Conservation (phyloP, 2,797 vertebrate species). For the Paratrypauchen microcephalus region DNA sequence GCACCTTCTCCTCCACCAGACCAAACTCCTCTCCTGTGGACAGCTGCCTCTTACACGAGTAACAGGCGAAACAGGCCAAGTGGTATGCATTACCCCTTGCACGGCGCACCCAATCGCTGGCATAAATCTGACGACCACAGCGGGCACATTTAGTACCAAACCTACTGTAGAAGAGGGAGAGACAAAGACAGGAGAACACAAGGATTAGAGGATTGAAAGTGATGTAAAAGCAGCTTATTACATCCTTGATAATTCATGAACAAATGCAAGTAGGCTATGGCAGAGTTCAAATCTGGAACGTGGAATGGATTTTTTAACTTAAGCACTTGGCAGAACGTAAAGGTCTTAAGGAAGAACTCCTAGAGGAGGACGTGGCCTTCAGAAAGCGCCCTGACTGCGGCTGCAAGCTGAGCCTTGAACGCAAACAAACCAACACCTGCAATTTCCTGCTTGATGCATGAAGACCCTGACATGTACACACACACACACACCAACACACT, state of each 20-base stretch:
- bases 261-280: constrained; percentile 5
- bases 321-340: constrained; percentile 47
- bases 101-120: constrained; percentile 98
- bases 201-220: constrained; percentile 22
- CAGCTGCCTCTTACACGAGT: constrained; percentile 96
- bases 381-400: constrained; percentile 51
- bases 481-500: constrained; percentile 39
- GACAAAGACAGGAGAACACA: constrained; percentile 17
- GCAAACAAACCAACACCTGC: constrained; percentile 79
- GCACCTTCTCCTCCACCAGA: constrained; percentile 96
- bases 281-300: constrained; percentile 14
- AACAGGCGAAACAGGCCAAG: constrained; percentile 97
- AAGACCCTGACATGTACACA: constrained; percentile 67
- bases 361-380: constrained; percentile 63
- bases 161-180: constrained; percentile 81
- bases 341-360: constrained; percentile 50
- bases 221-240: constrained; percentile 11
- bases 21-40: constrained; percentile 98
- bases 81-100: constrained; percentile 96
- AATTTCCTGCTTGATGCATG: constrained; percentile 74
- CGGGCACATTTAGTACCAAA: constrained; percentile 98
- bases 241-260: constrained; percentile 17
- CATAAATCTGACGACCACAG: constrained; percentile 95
- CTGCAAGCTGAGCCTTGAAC: constrained; percentile 70
- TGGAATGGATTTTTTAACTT: constrained; percentile 38